Evolutionary conservation across 2,113 vertebrate species (phyloP).

Genomic region (Melanerpes aurifrons): DNA sequence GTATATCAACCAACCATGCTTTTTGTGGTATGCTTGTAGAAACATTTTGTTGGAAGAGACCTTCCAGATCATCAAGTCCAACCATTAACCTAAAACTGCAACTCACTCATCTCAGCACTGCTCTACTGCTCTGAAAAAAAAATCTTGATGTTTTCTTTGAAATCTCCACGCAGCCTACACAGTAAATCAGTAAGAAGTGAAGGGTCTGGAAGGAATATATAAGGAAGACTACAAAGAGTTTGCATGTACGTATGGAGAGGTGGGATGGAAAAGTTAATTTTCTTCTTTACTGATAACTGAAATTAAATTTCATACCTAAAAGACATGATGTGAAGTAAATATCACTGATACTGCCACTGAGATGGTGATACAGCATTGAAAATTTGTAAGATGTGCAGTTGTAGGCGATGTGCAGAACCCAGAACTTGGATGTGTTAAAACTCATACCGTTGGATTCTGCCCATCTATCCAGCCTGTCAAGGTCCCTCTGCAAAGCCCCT

Average conservation of each 20-base stretch:
- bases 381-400: neutral
- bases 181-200: neutral
- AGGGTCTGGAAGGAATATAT: neutral
- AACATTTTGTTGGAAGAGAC: no score
- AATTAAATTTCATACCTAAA: neutral
- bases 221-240: neutral
- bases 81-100: neutral
- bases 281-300: neutral
- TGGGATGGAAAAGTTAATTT: neutral
- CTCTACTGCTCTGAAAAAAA: neutral
- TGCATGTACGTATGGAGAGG: neutral
- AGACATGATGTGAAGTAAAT: neutral
- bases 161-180: accelerated
- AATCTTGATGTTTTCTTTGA: neutral
- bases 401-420: no score
- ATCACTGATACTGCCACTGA: neutral
- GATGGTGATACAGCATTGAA: neutral
- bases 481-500: no score
- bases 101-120: neutral
- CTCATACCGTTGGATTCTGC: no score
- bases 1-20: accelerated
- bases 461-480: no score
- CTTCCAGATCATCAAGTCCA: no score
- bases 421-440: no score
- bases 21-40: neutral